These are phyloP conservation scores for Pseudopodoces humilis DNA, from an alignment of 2,113 vertebrate genomes.

Conservation along the genomic window DNA sequence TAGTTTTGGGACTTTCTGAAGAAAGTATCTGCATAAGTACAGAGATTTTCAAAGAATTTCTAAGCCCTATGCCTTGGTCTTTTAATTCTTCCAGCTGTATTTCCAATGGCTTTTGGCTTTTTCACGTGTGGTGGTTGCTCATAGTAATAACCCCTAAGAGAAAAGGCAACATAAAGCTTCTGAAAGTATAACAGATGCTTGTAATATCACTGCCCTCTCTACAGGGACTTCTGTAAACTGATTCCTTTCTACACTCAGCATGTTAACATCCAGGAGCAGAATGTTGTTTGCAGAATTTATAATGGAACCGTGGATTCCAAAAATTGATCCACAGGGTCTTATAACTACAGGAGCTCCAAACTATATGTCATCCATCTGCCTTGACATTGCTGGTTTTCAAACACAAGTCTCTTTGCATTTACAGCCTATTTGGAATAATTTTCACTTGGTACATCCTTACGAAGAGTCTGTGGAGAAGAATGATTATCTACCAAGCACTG, in stretches of 20 bases:
- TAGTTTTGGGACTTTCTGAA: not conserved
- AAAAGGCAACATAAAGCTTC: not conserved
- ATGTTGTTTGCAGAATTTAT: constrained; percentile 25
- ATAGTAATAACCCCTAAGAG: not conserved
- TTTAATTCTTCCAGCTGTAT: not conserved
- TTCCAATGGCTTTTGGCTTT: not conserved
- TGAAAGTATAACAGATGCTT: constrained; percentile 38
- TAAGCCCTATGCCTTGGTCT: not conserved
- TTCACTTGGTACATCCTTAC: not conserved
- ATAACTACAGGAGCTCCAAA: not conserved
- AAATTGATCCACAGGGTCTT: not conserved
- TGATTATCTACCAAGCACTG: not conserved
- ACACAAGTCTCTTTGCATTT: not conserved
- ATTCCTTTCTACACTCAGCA: constrained; percentile 26
- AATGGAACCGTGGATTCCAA: constrained; percentile 2
- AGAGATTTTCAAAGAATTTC: not conserved
- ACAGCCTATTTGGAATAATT: not conserved
- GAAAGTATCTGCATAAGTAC: not conserved
- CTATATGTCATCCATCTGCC: not conserved
- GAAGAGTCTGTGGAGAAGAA: not conserved
- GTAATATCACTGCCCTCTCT: constrained; percentile 30
- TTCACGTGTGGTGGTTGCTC: not conserved
- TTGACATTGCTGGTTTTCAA: not conserved
- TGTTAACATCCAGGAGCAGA: constrained; percentile 17
- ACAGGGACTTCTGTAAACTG: not conserved